Evolutionary conservation across 1,140 invertebrate species (phyloP), one percentile per base, ranked within the genome.

Genomic region (Notospermus geniculatus): DNA sequence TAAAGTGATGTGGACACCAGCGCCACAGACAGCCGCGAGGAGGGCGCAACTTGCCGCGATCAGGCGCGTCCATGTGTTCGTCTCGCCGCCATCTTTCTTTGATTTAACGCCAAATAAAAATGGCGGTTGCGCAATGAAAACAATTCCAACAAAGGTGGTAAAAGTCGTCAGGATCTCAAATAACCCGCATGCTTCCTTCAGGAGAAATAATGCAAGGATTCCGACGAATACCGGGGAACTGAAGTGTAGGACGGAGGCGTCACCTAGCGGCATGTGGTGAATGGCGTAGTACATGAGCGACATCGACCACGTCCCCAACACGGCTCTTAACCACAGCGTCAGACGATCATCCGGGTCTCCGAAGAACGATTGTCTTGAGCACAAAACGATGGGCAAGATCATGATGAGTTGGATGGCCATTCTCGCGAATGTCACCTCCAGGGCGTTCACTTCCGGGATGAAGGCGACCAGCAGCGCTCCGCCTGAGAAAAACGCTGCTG

Each of bases 231-330:
- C 46, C 19, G 46, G 46, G 4, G 46, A 50, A 27, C 46, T 50
- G 46, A 50, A 50, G n/a, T 50, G 46, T 5, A 50, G 46, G 25
- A 50, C 46, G n/a, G 46, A 50, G 25, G 46, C 46, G 46, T 50
- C 46, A 27, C 46, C 46, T 50, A 50, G 46, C 46, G 46, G 46
- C 46, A 50, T 50, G 46, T 50, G 46, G 46, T 50, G 46, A 23
- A 50, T 50, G 4, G 46, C 46, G 25, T 50, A 50, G n/a, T 50
- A 50, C 46, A 50, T 50, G 19, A 50, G n/a, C 4, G 5, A 23
- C 46, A 50, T 50, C 4, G 46, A 50, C 46, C n/a, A 27, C 46
- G 46, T 50, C 4, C 46, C 46, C 19, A 50, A 50, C 25, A 50
- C n/a, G 19, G 46, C 46, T 4, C 46, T 5, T 27, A 27, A 9